Base-by-base conservation (phyloP, 2,888 invertebrate genomes). In the Amiota mariae region DNA sequence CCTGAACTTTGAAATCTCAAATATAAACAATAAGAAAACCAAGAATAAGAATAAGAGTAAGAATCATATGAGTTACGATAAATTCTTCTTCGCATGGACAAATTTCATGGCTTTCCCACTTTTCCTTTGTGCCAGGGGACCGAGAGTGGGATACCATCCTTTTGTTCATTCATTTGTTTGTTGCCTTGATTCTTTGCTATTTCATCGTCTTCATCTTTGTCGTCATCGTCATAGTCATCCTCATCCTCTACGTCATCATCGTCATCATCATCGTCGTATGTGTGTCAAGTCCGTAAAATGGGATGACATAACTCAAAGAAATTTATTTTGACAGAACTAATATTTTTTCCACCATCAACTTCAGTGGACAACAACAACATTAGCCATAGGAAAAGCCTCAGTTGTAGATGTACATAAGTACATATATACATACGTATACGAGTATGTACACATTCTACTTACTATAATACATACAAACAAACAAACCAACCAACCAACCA, bases 251-350 rank as follows among this genome's bases (percentile, higher is more conserved):
- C 20, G 20, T 70, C n/a, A 36, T 36, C 36, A 78, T 79, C 15
- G 8, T 24, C 63, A 36, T 59, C 24, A 24, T 63, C 63, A 13
- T n/a, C 20, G 18, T 20, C 71, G 70, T 73, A 73, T 78, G 83
- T 82, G 82, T 84, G 84, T 78, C 79, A 81, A 80, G 81, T 85
- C 85, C 85, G 76, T 87, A 81, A 87, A 87, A 87, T 87, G 88
- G 87, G 87, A 86, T 85, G 87, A 88, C 87, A 87, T 87, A 88
- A 87, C 87, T 87, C 87, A 87, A 86, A 85, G 86, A 87, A 88
- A 87, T 87, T 86, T 88, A 87, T 87, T 87, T 87, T 87, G 87
- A 87, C 87, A 87, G 87, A 88, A 86, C 87, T 88, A 88, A 87
- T 87, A 88, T 87, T 86, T 87, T 84, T 18, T 11, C 59, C 13